A percentile compares a stretch with the other conserved stretches of the same genome.
phyloP scores from a whole-genome alignment of 2,113 vertebrate genomes.

The Symphodus melops region DNA sequence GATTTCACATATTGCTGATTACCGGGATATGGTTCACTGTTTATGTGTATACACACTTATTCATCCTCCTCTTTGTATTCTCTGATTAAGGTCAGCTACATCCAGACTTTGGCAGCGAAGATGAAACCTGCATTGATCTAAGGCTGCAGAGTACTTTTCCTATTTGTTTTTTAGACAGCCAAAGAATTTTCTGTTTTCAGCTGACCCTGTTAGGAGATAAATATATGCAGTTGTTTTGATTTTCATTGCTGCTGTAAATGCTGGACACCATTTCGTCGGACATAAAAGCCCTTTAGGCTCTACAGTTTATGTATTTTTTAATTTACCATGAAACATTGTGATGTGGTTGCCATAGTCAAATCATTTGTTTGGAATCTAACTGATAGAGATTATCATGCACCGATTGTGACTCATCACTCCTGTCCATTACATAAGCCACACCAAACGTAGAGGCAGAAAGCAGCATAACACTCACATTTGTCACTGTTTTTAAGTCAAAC shows the following conservation, averaged over 20 bases:
- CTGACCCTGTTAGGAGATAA: conserved; percentile 32
- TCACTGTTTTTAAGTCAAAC: too few species aligned
- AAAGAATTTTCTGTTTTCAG: conserved; percentile 14
- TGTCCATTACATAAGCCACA: too few species aligned
- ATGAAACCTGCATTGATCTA: conserved; percentile 48
- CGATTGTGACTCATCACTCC: too few species aligned
- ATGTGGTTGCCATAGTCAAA: neutral
- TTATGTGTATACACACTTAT: conserved; percentile 43
- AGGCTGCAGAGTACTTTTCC: conserved; percentile 7
- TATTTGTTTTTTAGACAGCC: conserved; percentile 33
- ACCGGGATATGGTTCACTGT: conserved; percentile 45
- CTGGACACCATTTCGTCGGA: conserved; percentile 2
- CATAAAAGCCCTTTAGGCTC: neutral
- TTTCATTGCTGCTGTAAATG: conserved; percentile 4
- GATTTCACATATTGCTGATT: conserved; percentile 56
- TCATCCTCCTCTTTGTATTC: conserved; percentile 44
- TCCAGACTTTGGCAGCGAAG: conserved; percentile 40
- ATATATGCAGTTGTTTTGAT: neutral
- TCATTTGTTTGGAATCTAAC: neutral
- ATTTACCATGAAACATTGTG: neutral
- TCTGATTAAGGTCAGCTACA: conserved; percentile 52
- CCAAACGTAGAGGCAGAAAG: too few species aligned
- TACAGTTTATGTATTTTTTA: neutral
- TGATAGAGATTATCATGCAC: too few species aligned
- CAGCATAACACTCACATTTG: too few species aligned